Percentiles rank a stretch among this genome's conserved stretches.
phyloP scores from a whole-genome alignment of 2,888 invertebrate species.

The Stramonita haemastoma region DNA sequence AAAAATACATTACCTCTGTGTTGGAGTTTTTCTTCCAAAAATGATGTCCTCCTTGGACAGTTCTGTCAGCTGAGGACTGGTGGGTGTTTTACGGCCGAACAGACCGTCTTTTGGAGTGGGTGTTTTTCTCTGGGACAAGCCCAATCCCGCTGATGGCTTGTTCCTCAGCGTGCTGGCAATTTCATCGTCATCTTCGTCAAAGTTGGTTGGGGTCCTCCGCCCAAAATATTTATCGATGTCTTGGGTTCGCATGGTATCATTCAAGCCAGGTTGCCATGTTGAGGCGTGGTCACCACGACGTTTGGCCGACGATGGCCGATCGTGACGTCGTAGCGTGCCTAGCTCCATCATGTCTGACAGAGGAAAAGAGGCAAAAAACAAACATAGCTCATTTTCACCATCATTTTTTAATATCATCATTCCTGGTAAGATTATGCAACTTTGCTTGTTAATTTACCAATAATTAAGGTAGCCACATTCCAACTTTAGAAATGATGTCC shows the following conservation, averaged over 20 bases:
- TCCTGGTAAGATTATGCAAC: no score
- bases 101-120: constrained; percentile 41
- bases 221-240: constrained; percentile 38
- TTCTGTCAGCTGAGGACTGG: constrained; percentile 41
- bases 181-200: constrained; percentile 56
- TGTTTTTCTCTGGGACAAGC: constrained; percentile 36
- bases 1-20: constrained; percentile 21
- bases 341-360: constrained; percentile 5
- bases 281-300: constrained; percentile 49
- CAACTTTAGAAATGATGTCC: no score
- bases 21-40: constrained; percentile 66
- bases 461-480: no score
- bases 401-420: no score
- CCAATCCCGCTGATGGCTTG: constrained; percentile 25
- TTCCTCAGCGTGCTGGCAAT: constrained; percentile 36
- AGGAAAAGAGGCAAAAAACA: no score
- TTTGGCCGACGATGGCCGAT: constrained; percentile 60
- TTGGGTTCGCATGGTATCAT: constrained; percentile 44
- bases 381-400: no score
- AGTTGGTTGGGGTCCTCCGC: constrained; percentile 49
- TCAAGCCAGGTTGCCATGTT: constrained; percentile 29
- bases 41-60: constrained; percentile 63
- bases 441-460: no score
- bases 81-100: constrained; percentile 37
- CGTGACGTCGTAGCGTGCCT: constrained; percentile 33